Evolutionary conservation across 2,888 invertebrate species (phyloP), one percentile per base, ranked within the genome.

Genomic region (Drosophila pullipes): DNA sequence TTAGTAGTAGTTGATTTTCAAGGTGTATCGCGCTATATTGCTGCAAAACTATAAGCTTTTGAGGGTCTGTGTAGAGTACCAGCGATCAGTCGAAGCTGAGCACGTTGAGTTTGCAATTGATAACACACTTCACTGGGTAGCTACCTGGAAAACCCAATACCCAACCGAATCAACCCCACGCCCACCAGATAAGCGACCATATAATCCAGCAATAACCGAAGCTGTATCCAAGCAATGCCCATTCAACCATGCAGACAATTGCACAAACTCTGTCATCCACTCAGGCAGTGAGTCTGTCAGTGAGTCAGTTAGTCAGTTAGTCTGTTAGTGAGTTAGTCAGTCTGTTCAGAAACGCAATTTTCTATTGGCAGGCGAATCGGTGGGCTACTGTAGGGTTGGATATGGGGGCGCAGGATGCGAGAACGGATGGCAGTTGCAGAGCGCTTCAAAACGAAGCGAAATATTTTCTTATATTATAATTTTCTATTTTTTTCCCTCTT

Each of bases 101-200:
- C 77, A 68, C 58, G 82, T 74, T 84, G 76, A 79, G 79, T 75
- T 87, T 77, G 80, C 90, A 87, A 89, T 89, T 89, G 90, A 89
- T 74, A 87, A 79, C 74, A 76, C 85, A 84, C 85, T 87, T 87
- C 88, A 85, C 88, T 85, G 90, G 73, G 67, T 78, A 64, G 61
- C 69, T 76, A n/a, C 33, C 9, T 30, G 18, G 41, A 2, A 9
- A 3, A 6, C 31, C 25, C 55, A 28, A 7, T n/a, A 31, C 30
- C n/a, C 54, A 13, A 35, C 16, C 35, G 18, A 53, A 47, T 11
- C n/a, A 13, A 13, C 9, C 16, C 28, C 28, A 47, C 25, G 4
- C 47, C 47, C 47, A 25, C 16, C 47, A 22, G 22, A 25, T 47
- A 25, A 16, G 28, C 47, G 9, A 33, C 41, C 30, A 25, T 47